Evolutionary conservation across 2,113 vertebrate genomes (phyloP).

Genomic region (Cygnus atratus): DNA sequence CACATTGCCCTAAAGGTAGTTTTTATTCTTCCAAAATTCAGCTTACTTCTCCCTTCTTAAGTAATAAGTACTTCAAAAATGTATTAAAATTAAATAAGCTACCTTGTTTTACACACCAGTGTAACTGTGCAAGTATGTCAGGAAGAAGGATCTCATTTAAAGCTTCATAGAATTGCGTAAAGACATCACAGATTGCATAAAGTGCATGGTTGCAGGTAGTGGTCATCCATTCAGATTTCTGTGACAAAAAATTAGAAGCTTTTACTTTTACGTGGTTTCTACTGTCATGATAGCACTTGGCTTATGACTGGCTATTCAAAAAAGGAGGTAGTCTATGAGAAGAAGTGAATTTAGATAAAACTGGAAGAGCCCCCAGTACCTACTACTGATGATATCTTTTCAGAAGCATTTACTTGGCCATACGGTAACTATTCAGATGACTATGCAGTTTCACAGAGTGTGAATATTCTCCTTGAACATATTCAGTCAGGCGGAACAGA

Average conservation of each 20-base stretch:
- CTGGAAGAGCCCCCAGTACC: not conserved
- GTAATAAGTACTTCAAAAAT: not conserved
- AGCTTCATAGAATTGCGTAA: slow-evolving; percentile 95
- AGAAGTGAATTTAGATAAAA: not conserved
- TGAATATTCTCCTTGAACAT: not conserved
- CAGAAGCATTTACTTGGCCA: not conserved
- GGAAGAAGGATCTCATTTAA: slow-evolving; percentile 91
- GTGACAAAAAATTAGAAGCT: not conserved
- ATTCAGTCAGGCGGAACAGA: not conserved
- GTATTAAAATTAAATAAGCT: slow-evolving; percentile 12
- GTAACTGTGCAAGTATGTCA: slow-evolving; percentile 92
- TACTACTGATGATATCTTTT: not conserved
- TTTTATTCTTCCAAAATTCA: not conserved
- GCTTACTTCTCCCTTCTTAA: not conserved
- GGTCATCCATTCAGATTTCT: slow-evolving; percentile 99
- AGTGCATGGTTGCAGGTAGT: slow-evolving; percentile 98
- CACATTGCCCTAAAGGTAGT: not conserved
- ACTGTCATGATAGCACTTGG: not conserved
- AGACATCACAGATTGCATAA: slow-evolving; percentile 97
- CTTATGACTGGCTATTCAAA: not conserved
- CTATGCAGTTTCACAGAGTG: not conserved
- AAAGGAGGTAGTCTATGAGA: not conserved
- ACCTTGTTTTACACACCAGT: slow-evolving; percentile 99
- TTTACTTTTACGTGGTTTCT: not conserved
- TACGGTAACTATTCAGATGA: not conserved